Percentiles rank a stretch among this genome's conserved stretches.
Evolutionary conservation across 23 tunicate genomes (phyloP).

Genomic region (Phallusia fumigata): DNA sequence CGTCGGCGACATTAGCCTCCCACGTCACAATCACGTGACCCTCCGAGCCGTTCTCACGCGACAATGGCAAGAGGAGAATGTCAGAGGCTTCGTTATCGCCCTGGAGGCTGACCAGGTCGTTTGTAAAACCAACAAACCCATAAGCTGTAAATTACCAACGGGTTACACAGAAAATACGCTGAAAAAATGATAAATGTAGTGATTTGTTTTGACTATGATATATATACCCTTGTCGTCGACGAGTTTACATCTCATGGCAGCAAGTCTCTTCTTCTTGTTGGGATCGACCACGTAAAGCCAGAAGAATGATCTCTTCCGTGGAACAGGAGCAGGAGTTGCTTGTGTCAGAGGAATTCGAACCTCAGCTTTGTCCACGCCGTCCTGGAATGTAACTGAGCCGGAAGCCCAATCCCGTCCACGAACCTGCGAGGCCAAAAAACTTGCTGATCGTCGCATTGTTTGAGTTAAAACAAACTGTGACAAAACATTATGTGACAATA

Average conservation of each 20-base stretch:
- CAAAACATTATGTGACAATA: too few species aligned
- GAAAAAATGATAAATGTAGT: too few species aligned
- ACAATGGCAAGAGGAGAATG: constrained; percentile 37
- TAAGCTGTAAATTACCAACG: constrained; percentile 25
- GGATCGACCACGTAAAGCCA: constrained; percentile 91
- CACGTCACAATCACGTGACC: constrained; percentile 56
- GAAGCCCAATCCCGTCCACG: constrained; percentile 65
- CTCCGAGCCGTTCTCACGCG: constrained; percentile 48
- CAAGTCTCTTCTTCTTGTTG: constrained; percentile 71
- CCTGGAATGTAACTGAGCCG: constrained; percentile 74
- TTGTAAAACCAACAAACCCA: constrained; percentile 52
- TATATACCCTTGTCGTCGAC: constrained; percentile 81
- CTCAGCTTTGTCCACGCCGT: constrained; percentile 80
- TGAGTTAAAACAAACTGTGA: not conserved
- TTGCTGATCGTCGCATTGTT: not conserved
- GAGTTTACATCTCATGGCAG: constrained; percentile 66
- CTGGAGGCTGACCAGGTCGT: not conserved
- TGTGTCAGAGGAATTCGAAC: constrained; percentile 88
- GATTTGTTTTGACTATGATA: too few species aligned
- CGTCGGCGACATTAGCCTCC: constrained; percentile 11
- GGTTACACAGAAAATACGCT: too few species aligned
- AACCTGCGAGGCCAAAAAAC: not conserved
- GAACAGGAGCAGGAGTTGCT: constrained; percentile 41
- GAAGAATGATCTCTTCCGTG: constrained; percentile 81
- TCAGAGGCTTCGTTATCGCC: constrained; percentile 18